Evolutionary conservation across 1,140 invertebrate species (phyloP).

Genomic region (Phortica variegata): DNA sequence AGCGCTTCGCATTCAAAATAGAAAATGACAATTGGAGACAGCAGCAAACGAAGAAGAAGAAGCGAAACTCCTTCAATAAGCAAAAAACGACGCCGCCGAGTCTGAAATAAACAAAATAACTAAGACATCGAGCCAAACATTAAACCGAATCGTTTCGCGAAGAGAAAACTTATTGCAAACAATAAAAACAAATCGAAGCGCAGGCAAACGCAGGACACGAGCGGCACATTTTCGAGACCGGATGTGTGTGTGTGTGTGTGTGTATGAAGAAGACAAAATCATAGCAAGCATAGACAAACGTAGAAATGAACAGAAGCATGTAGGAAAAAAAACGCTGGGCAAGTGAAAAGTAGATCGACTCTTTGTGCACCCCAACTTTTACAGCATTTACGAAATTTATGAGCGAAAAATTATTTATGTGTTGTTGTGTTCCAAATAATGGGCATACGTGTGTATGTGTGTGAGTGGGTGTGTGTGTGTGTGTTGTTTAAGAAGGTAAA

Average conservation of each 20-base stretch:
- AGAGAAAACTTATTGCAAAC: constrained; percentile 5
- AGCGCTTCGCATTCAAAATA: no score
- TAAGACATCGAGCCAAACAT: no score
- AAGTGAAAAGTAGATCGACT: no score
- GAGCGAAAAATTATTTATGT: constrained; percentile 49
- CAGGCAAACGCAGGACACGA: constrained; percentile 6
- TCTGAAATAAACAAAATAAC: no score
- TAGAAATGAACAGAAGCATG: neutral
- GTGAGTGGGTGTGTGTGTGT: constrained; percentile 3
- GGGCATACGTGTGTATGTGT: constrained; percentile 1
- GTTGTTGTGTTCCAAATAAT: constrained; percentile 9
- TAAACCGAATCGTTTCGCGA: no score
- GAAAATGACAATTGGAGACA: no score
- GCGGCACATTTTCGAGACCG: no score
- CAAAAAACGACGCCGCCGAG: no score
- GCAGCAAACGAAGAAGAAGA: no score
- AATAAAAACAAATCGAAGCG: constrained; percentile 30
- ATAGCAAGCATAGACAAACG: neutral
- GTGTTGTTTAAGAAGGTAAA: no score
- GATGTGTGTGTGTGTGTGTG: neutral
- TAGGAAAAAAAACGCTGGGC: neutral
- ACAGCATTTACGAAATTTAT: constrained; percentile 43
- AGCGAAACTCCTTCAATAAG: no score
- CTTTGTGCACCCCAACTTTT: neutral
- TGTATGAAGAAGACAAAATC: neutral